phyloP scores from a whole-genome alignment of 2,113 vertebrate genomes.

The Laticauda colubrina region DNA sequence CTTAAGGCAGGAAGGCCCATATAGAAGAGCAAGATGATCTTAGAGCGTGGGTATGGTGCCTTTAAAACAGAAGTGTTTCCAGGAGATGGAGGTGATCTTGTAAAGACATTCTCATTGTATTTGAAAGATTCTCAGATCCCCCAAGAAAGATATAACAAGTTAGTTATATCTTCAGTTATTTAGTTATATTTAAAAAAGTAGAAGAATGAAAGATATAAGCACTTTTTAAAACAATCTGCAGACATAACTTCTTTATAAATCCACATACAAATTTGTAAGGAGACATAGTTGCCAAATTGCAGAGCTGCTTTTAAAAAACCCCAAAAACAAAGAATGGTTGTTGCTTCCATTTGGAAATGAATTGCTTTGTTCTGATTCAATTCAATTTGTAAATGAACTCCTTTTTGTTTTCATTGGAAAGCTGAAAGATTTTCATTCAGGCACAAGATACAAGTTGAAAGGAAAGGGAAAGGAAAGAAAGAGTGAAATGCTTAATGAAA shows the following conservation, averaged over 20 bases:
- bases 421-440: slow-evolving; percentile 53
- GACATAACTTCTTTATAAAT: slow-evolving; percentile 71
- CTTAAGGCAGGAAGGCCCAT: background rate
- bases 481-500: slow-evolving; percentile 51
- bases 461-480: slow-evolving; percentile 39
- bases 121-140: slow-evolving; percentile 66
- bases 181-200: slow-evolving; percentile 46
- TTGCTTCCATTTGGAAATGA: slow-evolving; percentile 66
- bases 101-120: slow-evolving; percentile 65
- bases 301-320: slow-evolving; percentile 59
- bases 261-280: slow-evolving; percentile 60
- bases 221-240: slow-evolving; percentile 71
- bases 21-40: background rate
- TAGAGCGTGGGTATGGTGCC: background rate
- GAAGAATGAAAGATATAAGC: slow-evolving; percentile 64
- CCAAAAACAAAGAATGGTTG: slow-evolving; percentile 56
- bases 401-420: slow-evolving; percentile 68
- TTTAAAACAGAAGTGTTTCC: background rate
- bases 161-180: slow-evolving; percentile 25
- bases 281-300: slow-evolving; percentile 59
- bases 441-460: slow-evolving; percentile 21
- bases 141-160: slow-evolving; percentile 69
- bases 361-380: slow-evolving; percentile 69
- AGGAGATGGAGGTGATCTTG: background rate
- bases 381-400: slow-evolving; percentile 65